Evolutionary conservation across 2,888 invertebrate genomes (phyloP).

Genomic region (Autographa gamma): DNA sequence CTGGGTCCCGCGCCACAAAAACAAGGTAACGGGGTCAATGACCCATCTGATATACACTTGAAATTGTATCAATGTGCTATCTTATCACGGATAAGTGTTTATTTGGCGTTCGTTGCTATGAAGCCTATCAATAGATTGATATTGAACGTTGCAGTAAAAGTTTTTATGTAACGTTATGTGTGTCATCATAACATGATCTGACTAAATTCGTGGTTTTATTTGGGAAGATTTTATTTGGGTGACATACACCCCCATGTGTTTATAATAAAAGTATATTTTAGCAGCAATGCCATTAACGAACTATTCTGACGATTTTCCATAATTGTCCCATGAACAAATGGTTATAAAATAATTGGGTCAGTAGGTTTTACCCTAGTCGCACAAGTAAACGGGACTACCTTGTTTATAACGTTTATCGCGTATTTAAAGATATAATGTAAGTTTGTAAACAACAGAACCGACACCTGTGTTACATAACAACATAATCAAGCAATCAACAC

Average conservation of each 20-base stretch:
- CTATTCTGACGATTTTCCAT: too few species aligned
- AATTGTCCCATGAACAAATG: too few species aligned
- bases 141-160: neutral
- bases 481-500: slow-evolving; percentile 14
- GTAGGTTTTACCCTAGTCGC: too few species aligned
- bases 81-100: slow-evolving; percentile 30
- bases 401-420: too few species aligned
- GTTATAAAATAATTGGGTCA: too few species aligned
- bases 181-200: neutral
- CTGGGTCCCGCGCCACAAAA: slow-evolving; percentile 37
- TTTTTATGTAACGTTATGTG: neutral
- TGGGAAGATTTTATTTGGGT: neutral
- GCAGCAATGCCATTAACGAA: too few species aligned
- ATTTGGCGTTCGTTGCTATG: slow-evolving; percentile 7
- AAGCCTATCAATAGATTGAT: neutral
- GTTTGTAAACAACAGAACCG: neutral
- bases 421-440: neutral
- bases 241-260: too few species aligned
- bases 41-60: slow-evolving; percentile 49
- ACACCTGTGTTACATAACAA: slow-evolving; percentile 8
- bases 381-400: too few species aligned
- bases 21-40: slow-evolving; percentile 54
- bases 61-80: slow-evolving; percentile 23
- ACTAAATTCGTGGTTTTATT: neutral
- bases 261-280: too few species aligned